Evolutionary conservation across 1,140 invertebrate genomes (phyloP), one percentile per base, ranked within the genome.

Genomic region (Leptopilina boulardi): DNA sequence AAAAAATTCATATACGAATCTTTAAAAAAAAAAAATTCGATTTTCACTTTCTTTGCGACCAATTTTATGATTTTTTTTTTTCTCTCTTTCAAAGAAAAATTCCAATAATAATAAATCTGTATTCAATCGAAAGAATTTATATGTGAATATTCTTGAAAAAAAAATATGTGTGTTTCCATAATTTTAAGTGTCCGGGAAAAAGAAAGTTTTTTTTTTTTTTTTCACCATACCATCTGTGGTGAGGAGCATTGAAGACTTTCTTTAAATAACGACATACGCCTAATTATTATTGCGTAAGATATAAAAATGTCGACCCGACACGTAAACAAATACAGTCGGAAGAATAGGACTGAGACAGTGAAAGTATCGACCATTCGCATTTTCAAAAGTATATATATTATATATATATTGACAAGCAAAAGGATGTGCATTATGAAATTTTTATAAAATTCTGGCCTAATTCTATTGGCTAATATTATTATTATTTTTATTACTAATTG

Each of bases 251-350:
- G 59, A n/a, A 66, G 26, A 30, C 59, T 66, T 66, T 66, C 26
- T 66, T 66, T 66, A 66, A 30, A 30, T 66, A 66, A 30, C 21
- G 26, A 66, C 59, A 66, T 30, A 66, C 23, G 26, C 47, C 47
- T 51, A 51, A 51, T 51, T 51, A 51, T 51, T 51, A 51, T 51
- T 51, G n/a, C 23, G 26, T 66, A 66, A 66, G 26, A 30, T 66
- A 66, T 66, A 66, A 66, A 30, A 66, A 66, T 66, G 59, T 66
- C 59, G 26, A 66, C 26, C 56, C 26, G 59, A 66, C 59, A 30
- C 21, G 59, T 66, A 66, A 66, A 66, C 59, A 66, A 66, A 66
- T 66, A 66, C 23, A 66, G 23, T 66, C 15, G 23, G 26, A 66
- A 66, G 59, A 66, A 66, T 66, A 66, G 59, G n/a, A 3, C 56